A percentile compares a stretch with the other conserved stretches of the same genome.
These are phyloP conservation scores for Abscondita cerata DNA, from an alignment of 2,888 invertebrate genomes.

Conservation along the genomic window DNA sequence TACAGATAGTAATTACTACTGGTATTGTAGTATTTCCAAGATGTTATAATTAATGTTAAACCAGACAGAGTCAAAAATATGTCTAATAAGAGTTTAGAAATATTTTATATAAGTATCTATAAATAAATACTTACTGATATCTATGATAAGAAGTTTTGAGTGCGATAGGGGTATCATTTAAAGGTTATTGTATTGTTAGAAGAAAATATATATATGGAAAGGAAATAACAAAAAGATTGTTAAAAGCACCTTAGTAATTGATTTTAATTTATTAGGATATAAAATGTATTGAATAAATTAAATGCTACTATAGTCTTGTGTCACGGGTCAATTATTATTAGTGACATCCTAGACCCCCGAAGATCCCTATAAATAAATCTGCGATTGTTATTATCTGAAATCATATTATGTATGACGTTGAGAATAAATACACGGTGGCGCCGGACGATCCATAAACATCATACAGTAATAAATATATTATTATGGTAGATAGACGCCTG, in stretches of 20 bases:
- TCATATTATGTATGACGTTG: slow-evolving; percentile 37
- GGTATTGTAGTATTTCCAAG: too few species aligned
- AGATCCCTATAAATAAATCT: slow-evolving; percentile 36
- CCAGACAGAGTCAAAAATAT: too few species aligned
- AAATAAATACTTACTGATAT: too few species aligned
- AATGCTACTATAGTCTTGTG: slow-evolving; percentile 19
- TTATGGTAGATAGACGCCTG: slow-evolving; percentile 27
- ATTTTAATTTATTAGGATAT: slow-evolving; percentile 13
- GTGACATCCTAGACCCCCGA: slow-evolving; percentile 33
- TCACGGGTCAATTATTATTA: slow-evolving; percentile 24
- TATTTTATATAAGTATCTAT: too few species aligned
- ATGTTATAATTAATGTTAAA: too few species aligned
- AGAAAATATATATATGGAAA: too few species aligned
- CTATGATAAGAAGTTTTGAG: too few species aligned
- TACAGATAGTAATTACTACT: too few species aligned
- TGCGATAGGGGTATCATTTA: too few species aligned
- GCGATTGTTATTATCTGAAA: slow-evolving; percentile 36
- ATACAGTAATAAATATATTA: slow-evolving; percentile 31
- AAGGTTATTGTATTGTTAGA: too few species aligned
- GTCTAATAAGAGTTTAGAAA: too few species aligned
- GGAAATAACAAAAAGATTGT: background rate
- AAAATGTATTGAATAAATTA: slow-evolving; percentile 25
- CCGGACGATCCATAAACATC: slow-evolving; percentile 37
- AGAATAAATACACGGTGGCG: slow-evolving; percentile 38
- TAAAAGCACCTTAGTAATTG: slow-evolving; percentile 10